A percentile compares a stretch with the other conserved stretches of the same genome.
Conservation (phyloP, 2,888 invertebrate species). For the Apamea sordens region DNA sequence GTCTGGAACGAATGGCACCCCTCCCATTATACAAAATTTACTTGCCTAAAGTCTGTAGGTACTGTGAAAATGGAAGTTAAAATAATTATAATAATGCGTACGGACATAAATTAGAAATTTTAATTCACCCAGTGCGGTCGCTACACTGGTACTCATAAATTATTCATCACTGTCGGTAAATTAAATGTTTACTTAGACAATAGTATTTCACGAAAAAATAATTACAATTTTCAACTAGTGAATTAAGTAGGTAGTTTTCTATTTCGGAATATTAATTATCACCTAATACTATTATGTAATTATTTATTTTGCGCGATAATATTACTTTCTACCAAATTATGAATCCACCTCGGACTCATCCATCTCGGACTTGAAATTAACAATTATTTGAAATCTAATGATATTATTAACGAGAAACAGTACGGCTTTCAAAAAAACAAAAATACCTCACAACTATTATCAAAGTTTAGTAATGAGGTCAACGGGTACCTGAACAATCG, state of each 20-base stretch:
- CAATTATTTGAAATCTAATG: no score
- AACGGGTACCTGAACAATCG: no score
- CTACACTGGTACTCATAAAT: constrained; percentile 28
- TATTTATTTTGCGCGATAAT: neutral
- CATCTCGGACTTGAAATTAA: no score
- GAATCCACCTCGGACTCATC: no score
- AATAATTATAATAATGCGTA: constrained; percentile 5
- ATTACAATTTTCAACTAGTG: constrained; percentile 15
- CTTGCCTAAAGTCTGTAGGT: neutral
- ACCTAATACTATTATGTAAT: neutral
- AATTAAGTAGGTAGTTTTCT: constrained; percentile 4
- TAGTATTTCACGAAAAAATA: constrained; percentile 9
- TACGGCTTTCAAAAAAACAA: no score
- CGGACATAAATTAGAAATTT: constrained; percentile 21
- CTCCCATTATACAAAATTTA: constrained; percentile 4
- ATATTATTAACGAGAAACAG: no score
- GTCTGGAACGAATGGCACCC: constrained; percentile 23
- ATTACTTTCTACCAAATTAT: neutral
- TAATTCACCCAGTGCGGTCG: constrained; percentile 29
- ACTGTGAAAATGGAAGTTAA: neutral
- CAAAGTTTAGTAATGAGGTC: no score
- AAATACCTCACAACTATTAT: no score
- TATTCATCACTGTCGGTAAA: constrained; percentile 34
- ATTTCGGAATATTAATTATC: constrained; percentile 6
- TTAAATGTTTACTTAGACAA: constrained; percentile 26